These are phyloP conservation scores for Chaetophractus vellerosus DNA, from an alignment of 2,797 vertebrate genomes.

Conservation along the genomic window DNA sequence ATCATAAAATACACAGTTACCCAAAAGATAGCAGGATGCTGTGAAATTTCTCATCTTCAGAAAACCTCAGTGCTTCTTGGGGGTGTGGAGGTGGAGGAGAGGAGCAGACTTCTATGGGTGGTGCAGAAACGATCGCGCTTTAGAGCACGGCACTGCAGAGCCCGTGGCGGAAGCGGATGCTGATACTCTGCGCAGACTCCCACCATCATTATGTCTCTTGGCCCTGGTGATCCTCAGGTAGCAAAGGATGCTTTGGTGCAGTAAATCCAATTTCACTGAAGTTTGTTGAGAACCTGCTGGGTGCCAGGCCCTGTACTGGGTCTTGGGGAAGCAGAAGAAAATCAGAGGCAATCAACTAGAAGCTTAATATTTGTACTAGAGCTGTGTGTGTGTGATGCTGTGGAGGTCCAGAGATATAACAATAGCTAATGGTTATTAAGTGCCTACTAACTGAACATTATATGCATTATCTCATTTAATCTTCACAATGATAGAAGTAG, in stretches of 20 bases:
- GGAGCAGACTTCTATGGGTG: neutral
- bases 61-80: constrained; percentile 80
- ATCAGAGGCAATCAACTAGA: constrained; percentile 11
- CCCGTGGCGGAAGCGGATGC: accelerated
- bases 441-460: neutral
- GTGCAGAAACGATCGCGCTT: neutral
- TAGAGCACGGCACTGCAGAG: accelerated
- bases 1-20: constrained; percentile 92
- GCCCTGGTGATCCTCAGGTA: neutral
- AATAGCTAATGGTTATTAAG: neutral
- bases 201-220: neutral
- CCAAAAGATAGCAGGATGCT: constrained; percentile 91
- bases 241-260: neutral
- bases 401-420: neutral
- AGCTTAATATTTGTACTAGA: neutral
- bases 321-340: constrained; percentile 3
- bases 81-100: constrained; percentile 40
- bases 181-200: accelerated
- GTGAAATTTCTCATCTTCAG: constrained; percentile 90
- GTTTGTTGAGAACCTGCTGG: constrained; percentile 16
- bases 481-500: neutral
- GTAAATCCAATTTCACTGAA: constrained; percentile 58
- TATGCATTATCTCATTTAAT: neutral
- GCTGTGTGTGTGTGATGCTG: neutral
- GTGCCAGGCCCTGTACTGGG: neutral